Conservation (phyloP, 2,888 invertebrate species). For the Cryptocheilus praepositus region DNA sequence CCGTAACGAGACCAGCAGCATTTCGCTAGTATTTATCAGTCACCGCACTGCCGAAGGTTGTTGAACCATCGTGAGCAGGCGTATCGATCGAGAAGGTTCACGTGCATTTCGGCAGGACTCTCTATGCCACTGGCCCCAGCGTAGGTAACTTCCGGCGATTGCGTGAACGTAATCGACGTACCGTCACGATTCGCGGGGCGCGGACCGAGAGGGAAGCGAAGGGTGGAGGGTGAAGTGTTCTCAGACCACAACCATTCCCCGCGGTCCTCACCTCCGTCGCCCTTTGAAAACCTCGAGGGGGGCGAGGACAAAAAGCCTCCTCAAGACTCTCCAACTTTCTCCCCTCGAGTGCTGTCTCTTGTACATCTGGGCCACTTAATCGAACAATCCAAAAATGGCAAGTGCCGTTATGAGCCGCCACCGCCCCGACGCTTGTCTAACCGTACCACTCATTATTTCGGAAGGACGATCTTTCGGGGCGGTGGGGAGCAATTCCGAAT, state of each 20-base stretch:
- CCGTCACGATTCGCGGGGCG: slow-evolving; percentile 10
- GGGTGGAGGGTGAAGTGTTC: slow-evolving; percentile 11
- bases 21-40: too few species aligned
- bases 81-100: slow-evolving; percentile 11
- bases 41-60: neutral
- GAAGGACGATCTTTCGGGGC: too few species aligned
- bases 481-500: too few species aligned
- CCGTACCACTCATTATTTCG: too few species aligned
- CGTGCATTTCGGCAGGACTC: slow-evolving; percentile 17
- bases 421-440: too few species aligned
- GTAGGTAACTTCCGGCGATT: slow-evolving; percentile 29
- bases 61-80: neutral
- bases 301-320: slow-evolving; percentile 9
- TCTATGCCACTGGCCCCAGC: slow-evolving; percentile 9
- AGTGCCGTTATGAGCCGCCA: too few species aligned
- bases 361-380: slow-evolving; percentile 11
- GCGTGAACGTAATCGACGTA: slow-evolving; percentile 38
- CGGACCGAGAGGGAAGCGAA: too few species aligned
- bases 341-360: slow-evolving; percentile 3
- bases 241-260: neutral
- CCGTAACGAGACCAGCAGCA: too few species aligned
- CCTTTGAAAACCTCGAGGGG: neutral
- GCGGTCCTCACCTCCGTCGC: neutral
- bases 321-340: slow-evolving; percentile 9
- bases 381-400: neutral